Percentiles rank a stretch among this genome's conserved stretches.
phyloP scores from a whole-genome alignment of 2,113 vertebrate genomes.

The Tenrec ecaudatus region DNA sequence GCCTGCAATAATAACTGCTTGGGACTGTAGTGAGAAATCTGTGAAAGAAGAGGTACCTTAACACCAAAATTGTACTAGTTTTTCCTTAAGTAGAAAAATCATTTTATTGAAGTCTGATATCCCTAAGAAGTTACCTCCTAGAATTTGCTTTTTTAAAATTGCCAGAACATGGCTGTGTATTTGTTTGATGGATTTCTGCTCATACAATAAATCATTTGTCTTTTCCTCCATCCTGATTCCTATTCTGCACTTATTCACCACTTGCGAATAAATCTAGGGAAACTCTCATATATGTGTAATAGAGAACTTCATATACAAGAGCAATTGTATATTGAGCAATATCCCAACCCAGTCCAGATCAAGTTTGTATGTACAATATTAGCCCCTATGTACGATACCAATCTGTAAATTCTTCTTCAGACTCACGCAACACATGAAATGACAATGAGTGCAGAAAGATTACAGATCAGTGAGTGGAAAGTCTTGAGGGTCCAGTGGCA shows the following conservation, averaged over 20 bases:
- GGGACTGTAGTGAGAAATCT: background rate
- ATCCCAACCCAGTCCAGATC: too few relatives aligned
- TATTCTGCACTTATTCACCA: background rate
- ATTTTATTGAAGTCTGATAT: background rate
- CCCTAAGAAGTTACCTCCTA: background rate
- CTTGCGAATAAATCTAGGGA: too few relatives aligned
- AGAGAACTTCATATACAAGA: too few relatives aligned
- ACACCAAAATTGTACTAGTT: background rate
- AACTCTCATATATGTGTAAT: too few relatives aligned
- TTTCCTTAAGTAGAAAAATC: background rate
- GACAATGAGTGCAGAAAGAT: too few relatives aligned
- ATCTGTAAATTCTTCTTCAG: too few relatives aligned
- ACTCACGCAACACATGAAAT: too few relatives aligned
- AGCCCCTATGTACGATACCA: too few relatives aligned
- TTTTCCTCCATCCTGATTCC: background rate
- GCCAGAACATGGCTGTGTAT: background rate
- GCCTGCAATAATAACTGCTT: conserved; percentile 15
- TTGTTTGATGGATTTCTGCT: background rate
- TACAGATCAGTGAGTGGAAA: too few relatives aligned
- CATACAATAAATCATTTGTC: background rate
- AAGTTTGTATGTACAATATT: too few relatives aligned
- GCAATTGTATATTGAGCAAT: too few relatives aligned
- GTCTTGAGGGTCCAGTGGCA: too few relatives aligned
- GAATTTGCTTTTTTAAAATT: background rate
- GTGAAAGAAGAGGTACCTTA: background rate